Evolutionary conservation across 2,797 vertebrate genomes (phyloP), one percentile per base, ranked within the genome.

Genomic region (Parauchenoglanis punctatus): DNA sequence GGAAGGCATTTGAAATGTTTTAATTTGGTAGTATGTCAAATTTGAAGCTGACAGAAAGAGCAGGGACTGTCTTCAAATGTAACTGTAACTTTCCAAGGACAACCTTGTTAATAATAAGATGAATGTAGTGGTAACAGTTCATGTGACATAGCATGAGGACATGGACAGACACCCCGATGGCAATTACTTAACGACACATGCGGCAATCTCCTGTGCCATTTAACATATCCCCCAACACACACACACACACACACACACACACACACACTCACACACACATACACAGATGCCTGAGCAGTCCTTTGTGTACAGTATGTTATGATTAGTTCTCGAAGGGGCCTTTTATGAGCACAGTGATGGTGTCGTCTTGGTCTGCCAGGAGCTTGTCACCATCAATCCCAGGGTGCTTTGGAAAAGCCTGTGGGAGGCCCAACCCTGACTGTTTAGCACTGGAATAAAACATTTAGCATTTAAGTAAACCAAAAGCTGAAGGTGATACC

Each of bases 381-480:
- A 84, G 54, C 88, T 65, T 85, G 83, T 81, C 81, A 49, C 31
- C 85, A 81, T 84, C 65, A 83, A 83, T 82, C 89, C 87, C 58
- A 87, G 89, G 83, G 58, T 86, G 87, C 83, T 49, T 81, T 31
- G 89, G 87, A 83, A 85, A 88, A 86, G 87, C 89, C 88, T 58
- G 83, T 87, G 89, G 83, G 83, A 91, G 91, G 91, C 91, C 78
- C 11, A 49, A 73, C 72, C 83, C 23, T 87, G 67, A 93, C 87
- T 95, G 93, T 95, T 94, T 94, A 93, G 88, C 80, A 88, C 87
- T 76, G 87, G n/a, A 23, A 91, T 93, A 93, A 95, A 94, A 90
- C 72, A 25, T 94, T 93, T 92, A 89, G 76, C 87, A 35, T 91
- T 93, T 92, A 52, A 89, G 90, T 94, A 94, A 94, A 95, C 93